Conservation (phyloP, 1,140 invertebrate species). For the Sycophila sp. region DNA sequence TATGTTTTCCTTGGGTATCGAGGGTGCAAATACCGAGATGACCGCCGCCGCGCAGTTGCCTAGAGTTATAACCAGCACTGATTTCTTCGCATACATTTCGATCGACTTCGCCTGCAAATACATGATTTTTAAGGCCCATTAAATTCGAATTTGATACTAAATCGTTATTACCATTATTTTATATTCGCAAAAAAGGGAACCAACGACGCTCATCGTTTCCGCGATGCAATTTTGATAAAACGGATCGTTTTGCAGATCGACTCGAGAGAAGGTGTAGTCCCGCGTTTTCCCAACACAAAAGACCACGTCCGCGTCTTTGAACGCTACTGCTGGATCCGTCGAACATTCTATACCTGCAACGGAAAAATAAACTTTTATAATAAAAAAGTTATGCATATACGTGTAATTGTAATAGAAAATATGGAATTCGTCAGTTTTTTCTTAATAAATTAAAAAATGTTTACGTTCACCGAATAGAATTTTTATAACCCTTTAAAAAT, state of each 20-base stretch:
- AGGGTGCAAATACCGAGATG: slow-evolving; percentile 35
- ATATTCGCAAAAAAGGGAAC: no score
- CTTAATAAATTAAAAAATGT: background rate
- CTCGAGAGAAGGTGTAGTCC: slow-evolving; percentile 30
- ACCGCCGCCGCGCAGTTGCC: slow-evolving; percentile 34
- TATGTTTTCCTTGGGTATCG: slow-evolving; percentile 36
- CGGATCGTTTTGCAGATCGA: slow-evolving; percentile 10
- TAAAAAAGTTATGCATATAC: no score
- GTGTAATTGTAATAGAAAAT: no score
- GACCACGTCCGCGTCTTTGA: slow-evolving; percentile 36
- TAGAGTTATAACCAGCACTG: slow-evolving; percentile 36
- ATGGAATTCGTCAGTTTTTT: no score
- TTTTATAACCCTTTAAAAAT: no score
- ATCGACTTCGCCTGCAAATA: slow-evolving; percentile 41
- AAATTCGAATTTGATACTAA: no score
- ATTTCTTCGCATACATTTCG: slow-evolving; percentile 39
- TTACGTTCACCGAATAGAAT: no score
- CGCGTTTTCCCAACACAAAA: slow-evolving; percentile 39
- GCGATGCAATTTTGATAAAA: slow-evolving; percentile 36
- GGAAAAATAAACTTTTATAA: background rate
- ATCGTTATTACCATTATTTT: no score
- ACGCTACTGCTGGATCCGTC: slow-evolving; percentile 14
- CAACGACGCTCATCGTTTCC: slow-evolving; percentile 30
- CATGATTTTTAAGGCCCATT: no score
- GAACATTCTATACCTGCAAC: slow-evolving; percentile 28